Evolutionary conservation across 2,888 invertebrate genomes (phyloP), one percentile per base, ranked within the genome.

Genomic region (Acronicta psi): DNA sequence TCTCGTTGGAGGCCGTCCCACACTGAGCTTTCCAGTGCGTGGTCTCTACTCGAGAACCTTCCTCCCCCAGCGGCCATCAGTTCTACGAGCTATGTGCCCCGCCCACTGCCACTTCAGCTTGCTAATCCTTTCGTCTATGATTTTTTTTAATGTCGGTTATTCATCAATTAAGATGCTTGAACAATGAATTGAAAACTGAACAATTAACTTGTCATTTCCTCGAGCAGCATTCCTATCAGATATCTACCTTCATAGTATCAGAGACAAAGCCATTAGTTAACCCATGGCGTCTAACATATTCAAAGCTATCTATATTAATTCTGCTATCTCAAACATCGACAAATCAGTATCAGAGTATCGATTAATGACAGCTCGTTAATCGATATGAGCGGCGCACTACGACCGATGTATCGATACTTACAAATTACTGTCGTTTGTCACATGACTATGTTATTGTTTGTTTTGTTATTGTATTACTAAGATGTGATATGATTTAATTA

Each of bases 351-450:
- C 71, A 72, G 34, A 47, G 17, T 44, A 59, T 61, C 75, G 59
- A 74, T 77, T 77, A 75, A 80, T 74, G 67, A 66, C 66, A 45
- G 61, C 59, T 64, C 59, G 60, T 75, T 73, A 65, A 75, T 69
- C 67, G 60, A 73, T 67, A 69, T 51, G 51, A 47, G 58, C 59
- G 29, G 64, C 56, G 29, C 78, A 67, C 62, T 64, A 60, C 51
- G 41, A 55, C 54, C 52, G 53, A 69, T 62, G 17, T 59, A 69
- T 75, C 73, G 76, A 80, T 80, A 75, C 64, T 75, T 70, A 81
- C 63, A 79, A 75, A 81, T 81, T 59, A 73, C 53, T 43, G 44
- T 56, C 55, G 60, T 76, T 54, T 58, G 63, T 76, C 73, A 71
- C 68, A 62, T 64, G 68, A 55, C 57, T 62, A 51, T 17, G 36